phyloP scores from a whole-genome alignment of 2,888 invertebrate genomes.

The Allolobophora icterica region DNA sequence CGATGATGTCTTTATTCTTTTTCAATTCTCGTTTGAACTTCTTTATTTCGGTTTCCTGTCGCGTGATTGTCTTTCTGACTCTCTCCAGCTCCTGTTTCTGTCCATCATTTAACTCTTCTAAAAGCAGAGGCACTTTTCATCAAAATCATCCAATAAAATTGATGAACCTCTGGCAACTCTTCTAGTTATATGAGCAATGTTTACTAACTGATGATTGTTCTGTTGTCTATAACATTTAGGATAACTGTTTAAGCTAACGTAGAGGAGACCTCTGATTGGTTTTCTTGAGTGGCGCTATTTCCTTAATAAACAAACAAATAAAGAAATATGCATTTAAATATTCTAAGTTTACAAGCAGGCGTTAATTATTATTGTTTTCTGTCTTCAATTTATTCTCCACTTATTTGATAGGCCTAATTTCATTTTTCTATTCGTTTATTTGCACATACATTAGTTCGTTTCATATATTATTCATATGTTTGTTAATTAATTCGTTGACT shows the following conservation, averaged over 20 bases:
- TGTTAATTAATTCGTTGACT: not conserved
- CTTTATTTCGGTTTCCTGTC: constrained; percentile 23
- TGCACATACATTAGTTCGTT: no score
- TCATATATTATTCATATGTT: not conserved
- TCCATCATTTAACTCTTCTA: not conserved
- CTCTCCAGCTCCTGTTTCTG: not conserved
- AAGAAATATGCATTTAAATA: not conserved
- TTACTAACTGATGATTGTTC: no score
- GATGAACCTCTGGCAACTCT: no score
- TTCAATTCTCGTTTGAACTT: constrained; percentile 1
- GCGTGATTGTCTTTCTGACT: not conserved
- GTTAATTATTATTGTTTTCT: not conserved
- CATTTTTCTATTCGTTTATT: no score
- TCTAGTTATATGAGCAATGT: no score
- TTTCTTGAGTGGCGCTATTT: no score
- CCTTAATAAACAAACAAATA: no score
- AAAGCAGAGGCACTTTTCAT: not conserved
- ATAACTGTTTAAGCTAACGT: no score
- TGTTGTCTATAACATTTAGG: no score
- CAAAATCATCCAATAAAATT: not conserved
- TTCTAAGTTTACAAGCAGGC: not conserved
- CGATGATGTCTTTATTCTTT: not conserved
- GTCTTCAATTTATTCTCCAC: not conserved
- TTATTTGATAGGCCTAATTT: no score
- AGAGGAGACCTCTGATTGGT: no score